Evolutionary conservation across 2,888 invertebrate species (phyloP).

Genomic region (Ctena decussata): DNA sequence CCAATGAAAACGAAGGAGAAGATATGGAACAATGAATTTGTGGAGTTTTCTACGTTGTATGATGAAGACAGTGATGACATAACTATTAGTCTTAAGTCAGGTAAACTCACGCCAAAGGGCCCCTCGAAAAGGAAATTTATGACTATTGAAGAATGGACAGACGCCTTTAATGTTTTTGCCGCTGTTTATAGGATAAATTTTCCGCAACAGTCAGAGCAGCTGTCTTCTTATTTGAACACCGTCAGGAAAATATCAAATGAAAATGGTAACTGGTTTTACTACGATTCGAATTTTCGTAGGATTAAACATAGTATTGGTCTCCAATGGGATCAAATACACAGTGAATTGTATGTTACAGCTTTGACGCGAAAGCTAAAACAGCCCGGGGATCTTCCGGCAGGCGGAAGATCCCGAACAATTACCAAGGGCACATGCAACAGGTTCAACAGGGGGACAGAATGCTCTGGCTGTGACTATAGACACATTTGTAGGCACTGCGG

Average conservation of each 20-base stretch:
- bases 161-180: not conserved
- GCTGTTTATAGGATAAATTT: not conserved
- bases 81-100: not conserved
- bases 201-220: not conserved
- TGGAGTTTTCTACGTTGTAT: not conserved
- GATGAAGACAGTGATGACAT: not conserved
- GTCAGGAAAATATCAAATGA: not conserved
- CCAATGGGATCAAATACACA: not conserved
- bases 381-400: not conserved
- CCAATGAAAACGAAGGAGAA: not conserved
- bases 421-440: not conserved
- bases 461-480: not conserved
- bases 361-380: not conserved
- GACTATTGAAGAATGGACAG: not conserved
- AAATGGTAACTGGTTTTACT: not conserved
- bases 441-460: not conserved
- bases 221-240: not conserved
- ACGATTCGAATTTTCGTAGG: not conserved
- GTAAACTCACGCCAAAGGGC: not conserved
- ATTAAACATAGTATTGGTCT: not conserved
- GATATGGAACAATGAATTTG: constrained; percentile 11
- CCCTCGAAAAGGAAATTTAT: not conserved
- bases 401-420: not conserved
- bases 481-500: not conserved
- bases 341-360: not conserved